Conservation (phyloP, 2,888 invertebrate species). For the Pediacus dermestoides region DNA sequence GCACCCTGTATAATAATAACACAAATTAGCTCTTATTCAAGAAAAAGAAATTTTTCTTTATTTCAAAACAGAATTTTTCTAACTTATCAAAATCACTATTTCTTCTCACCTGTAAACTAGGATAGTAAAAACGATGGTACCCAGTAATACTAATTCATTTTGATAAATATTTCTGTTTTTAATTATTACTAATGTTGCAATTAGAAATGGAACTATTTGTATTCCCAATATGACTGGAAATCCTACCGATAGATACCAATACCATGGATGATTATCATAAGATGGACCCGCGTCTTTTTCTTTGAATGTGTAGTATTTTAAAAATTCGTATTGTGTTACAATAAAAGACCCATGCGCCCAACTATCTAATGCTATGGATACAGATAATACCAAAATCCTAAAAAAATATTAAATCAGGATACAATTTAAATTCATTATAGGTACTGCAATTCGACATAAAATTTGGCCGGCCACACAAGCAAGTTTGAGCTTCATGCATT, state of each 20-base stretch:
- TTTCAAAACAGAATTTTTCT: too few species aligned
- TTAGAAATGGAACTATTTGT: conserved; percentile 62
- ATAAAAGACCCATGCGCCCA: conserved; percentile 68
- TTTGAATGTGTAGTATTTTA: conserved; percentile 72
- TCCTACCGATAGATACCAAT: conserved; percentile 86
- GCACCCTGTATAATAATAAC: too few species aligned
- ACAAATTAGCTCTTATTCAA: too few species aligned
- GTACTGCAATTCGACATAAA: too few species aligned
- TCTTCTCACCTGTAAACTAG: conserved; percentile 58
- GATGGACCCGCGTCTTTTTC: conserved; percentile 72
- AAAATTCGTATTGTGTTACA: conserved; percentile 79
- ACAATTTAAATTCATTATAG: not conserved
- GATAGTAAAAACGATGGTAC: conserved; percentile 57
- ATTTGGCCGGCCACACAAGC: too few species aligned
- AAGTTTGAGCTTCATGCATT: too few species aligned
- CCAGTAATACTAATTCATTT: conserved; percentile 56
- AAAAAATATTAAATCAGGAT: conserved; percentile 21
- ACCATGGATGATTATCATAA: conserved; percentile 84
- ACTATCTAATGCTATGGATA: conserved; percentile 66
- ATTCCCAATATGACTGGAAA: conserved; percentile 77
- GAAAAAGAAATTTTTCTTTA: too few species aligned
- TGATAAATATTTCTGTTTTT: conserved; percentile 48
- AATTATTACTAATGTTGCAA: conserved; percentile 53
- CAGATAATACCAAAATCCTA: conserved; percentile 46
- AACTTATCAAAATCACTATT: too few species aligned